Evolutionary conservation across 2,113 vertebrate species (phyloP), one percentile per base, ranked within the genome.

Genomic region (Acanthochromis polyacanthus): DNA sequence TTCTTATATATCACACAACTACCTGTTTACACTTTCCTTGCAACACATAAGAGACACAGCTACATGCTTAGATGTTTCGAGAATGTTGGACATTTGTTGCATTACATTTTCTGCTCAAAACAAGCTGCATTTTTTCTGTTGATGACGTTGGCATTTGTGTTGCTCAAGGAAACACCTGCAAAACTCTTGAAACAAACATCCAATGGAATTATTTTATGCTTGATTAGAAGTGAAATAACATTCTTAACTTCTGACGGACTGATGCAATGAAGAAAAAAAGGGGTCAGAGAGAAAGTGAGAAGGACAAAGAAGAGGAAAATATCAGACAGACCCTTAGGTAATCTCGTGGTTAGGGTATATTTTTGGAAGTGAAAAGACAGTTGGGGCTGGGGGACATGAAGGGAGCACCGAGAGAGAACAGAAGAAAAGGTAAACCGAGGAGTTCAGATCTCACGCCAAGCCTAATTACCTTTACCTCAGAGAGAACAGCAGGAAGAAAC

Each of bases 391-490:
- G 63, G 57, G 68, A 73, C 57, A 51, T 63, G 32, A 68, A 72
- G 20, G 62, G 71, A 75, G 58, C 38, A 61, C 36, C 50, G 56
- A 82, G 80, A 74, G 75, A 72, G 66, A 81, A 66, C 56, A 75
- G 40, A 60, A 77, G 73, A 81, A 71, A 57, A 75, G 59, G 70
- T 80, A 80, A 61, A 85, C 82, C 64, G 75, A 68, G 68, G 68
- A 79, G 81, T 84, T 75, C 69, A 77, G 79, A 80, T 84, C 64
- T 83, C 85, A 82, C 88, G 90, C 91, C 92, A 93, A 76, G 78
- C 45, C 90, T 89, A 92, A 93, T 94, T 94, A 93, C 83, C 74
- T 89, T 57, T 74, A 85, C 83, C 85, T 90, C 73, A 25, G 81
- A 88, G 89, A 88, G 32, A 67, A 57, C 2, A 9, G 58, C 38